A percentile compares a stretch with the other conserved stretches of the same genome.
These are phyloP conservation scores for Turritopsis dohrnii DNA, from an alignment of 30 jellyfish, hydroid and myxozoan species.

Conservation along the genomic window DNA sequence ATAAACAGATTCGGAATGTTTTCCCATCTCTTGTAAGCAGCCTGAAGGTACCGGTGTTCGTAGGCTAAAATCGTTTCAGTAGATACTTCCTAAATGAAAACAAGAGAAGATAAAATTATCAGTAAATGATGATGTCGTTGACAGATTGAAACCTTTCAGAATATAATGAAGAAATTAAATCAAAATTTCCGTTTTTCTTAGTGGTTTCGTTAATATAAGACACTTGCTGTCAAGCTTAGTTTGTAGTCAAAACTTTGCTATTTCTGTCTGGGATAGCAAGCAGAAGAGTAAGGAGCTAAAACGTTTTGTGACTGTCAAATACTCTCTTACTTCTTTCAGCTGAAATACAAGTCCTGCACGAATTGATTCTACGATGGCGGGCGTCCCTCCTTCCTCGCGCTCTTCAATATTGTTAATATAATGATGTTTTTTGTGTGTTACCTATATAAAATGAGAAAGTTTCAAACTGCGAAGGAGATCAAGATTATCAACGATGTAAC, in stretches of 20 bases:
- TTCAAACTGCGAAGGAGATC: not conserved
- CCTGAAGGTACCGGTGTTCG: constrained; percentile 5
- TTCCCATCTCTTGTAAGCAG: constrained; percentile 26
- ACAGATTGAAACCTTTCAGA: no score
- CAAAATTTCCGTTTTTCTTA: no score
- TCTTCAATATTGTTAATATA: constrained; percentile 31
- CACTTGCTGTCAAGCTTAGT: no score
- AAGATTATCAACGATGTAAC: not conserved
- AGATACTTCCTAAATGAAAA: constrained; percentile 1
- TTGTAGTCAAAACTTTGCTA: no score
- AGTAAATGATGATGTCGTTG: not conserved
- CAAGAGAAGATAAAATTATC: not conserved
- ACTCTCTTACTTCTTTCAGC: constrained; percentile 41
- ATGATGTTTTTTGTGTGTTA: constrained; percentile 22
- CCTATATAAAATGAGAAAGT: not conserved
- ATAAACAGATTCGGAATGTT: constrained; percentile 19
- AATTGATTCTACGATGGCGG: constrained; percentile 41
- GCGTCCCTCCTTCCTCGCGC: constrained; percentile 54
- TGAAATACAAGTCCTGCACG: constrained; percentile 54
- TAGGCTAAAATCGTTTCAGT: not conserved
- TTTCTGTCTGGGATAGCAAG: no score
- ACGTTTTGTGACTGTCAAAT: no score
- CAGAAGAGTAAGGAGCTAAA: no score
- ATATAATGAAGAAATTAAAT: no score
- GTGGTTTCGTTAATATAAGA: no score